phyloP scores from a whole-genome alignment of 2,113 vertebrate species.

The Anolis carolinensis region DNA sequence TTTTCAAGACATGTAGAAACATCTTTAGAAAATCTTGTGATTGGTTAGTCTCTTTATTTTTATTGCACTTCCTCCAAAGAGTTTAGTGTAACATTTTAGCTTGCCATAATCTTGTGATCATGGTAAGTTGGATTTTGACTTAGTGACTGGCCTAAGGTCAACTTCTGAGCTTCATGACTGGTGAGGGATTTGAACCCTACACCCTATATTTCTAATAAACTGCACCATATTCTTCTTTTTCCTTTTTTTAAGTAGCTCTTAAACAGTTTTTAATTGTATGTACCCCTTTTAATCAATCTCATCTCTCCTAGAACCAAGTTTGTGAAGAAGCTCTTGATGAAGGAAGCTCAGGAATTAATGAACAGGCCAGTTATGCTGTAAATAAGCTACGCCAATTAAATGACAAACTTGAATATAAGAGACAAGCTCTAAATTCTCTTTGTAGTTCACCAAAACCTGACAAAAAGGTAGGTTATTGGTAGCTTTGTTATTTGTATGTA shows the following conservation, averaged over 20 bases:
- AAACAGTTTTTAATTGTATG: slow-evolving; percentile 2
- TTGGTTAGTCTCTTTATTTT: background rate
- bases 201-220: background rate
- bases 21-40: background rate
- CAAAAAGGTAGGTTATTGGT: slow-evolving; percentile 85
- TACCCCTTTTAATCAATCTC: background rate
- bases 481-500: background rate
- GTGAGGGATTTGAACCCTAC: background rate
- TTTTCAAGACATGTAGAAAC: background rate
- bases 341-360: slow-evolving; percentile 85
- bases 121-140: background rate
- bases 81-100: background rate
- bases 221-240: no score
- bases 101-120: background rate
- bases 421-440: slow-evolving; percentile 92
- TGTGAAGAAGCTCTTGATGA: slow-evolving; percentile 86
- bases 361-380: slow-evolving; percentile 92
- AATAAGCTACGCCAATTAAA: slow-evolving; percentile 91
- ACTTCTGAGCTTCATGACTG: background rate
- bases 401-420: slow-evolving; percentile 97
- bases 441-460: slow-evolving; percentile 96
- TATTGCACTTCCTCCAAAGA: background rate
- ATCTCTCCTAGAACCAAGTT: slow-evolving; percentile 75
- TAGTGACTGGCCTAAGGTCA: background rate
- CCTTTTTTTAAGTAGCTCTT: background rate